phyloP scores from a whole-genome alignment of 1,140 invertebrate genomes.

The Lordiphosa clarofinis region DNA sequence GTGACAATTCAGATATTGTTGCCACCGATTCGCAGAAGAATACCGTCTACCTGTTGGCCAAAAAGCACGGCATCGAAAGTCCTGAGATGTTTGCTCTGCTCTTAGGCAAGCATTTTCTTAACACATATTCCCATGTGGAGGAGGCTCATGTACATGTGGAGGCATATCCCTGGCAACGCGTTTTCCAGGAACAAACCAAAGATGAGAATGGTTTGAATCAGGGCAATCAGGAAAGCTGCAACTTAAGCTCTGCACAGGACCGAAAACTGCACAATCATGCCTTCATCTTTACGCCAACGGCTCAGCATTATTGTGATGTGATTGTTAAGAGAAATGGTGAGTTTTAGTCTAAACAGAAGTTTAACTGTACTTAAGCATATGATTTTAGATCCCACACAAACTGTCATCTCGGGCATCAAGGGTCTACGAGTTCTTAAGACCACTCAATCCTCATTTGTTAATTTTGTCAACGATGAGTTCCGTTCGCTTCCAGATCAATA shows the following conservation, averaged over 20 bases:
- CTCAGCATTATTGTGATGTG: constrained; percentile 84
- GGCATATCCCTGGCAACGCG: constrained; percentile 87
- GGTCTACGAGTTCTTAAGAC: constrained; percentile 87
- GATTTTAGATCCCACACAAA: constrained; percentile 77
- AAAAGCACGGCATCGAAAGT: constrained; percentile 86
- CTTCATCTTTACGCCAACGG: constrained; percentile 85
- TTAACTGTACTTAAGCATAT: too few relatives aligned
- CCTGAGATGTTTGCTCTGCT: constrained; percentile 87
- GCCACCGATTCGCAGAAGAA: constrained; percentile 92
- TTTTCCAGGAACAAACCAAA: constrained; percentile 79
- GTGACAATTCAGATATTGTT: constrained; percentile 86
- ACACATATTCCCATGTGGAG: constrained; percentile 85
- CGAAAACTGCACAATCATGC: constrained; percentile 86
- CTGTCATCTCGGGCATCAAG: constrained; percentile 84
- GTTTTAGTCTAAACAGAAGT: constrained; percentile 26
- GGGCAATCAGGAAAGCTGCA: constrained; percentile 8
- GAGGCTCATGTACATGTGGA: constrained; percentile 85
- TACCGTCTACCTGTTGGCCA: constrained; percentile 89
- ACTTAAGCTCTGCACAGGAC: constrained; percentile 48
- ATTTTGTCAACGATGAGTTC: constrained; percentile 88
- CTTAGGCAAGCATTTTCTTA: constrained; percentile 86
- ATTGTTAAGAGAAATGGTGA: constrained; percentile 84
- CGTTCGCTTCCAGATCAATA: constrained; percentile 86
- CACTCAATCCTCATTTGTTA: constrained; percentile 88
- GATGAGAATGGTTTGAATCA: too few relatives aligned